Evolutionary conservation across 2,113 vertebrate species (phyloP).

Genomic region (Bubo bubo): DNA sequence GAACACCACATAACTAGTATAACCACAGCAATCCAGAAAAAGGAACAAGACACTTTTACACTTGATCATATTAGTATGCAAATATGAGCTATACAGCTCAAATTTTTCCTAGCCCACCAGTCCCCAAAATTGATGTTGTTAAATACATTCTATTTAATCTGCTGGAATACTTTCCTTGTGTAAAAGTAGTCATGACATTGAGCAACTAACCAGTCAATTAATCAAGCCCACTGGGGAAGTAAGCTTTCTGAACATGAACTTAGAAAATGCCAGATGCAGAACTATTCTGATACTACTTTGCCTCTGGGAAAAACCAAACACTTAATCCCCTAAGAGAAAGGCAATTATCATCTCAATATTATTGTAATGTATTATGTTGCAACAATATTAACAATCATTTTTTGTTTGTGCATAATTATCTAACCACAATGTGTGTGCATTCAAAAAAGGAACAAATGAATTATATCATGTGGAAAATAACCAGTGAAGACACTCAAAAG

Average conservation of each 20-base stretch:
- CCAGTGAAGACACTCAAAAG: background rate
- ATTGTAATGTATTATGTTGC: background rate
- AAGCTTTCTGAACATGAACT: background rate
- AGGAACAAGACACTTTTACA: background rate
- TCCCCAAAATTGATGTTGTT: background rate
- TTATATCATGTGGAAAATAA: background rate
- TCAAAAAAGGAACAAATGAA: background rate
- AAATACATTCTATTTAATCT: background rate
- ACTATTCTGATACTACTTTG: background rate
- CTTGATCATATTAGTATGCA: background rate
- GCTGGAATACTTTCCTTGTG: background rate
- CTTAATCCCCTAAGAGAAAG: background rate
- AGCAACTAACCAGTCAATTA: background rate
- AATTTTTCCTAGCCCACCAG: background rate
- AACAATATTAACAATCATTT: background rate
- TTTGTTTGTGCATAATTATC: background rate
- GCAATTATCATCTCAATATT: background rate
- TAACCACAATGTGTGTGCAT: background rate
- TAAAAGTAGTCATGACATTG: background rate
- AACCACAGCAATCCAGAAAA: background rate
- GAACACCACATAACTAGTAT: background rate
- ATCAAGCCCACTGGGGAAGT: background rate
- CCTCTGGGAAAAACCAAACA: background rate
- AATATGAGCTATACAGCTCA: background rate
- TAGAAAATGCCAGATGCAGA: background rate